Percentiles rank a stretch among this genome's conserved stretches.
Evolutionary conservation across 2,888 invertebrate species (phyloP).

Genomic region (Cerastis leucographa): DNA sequence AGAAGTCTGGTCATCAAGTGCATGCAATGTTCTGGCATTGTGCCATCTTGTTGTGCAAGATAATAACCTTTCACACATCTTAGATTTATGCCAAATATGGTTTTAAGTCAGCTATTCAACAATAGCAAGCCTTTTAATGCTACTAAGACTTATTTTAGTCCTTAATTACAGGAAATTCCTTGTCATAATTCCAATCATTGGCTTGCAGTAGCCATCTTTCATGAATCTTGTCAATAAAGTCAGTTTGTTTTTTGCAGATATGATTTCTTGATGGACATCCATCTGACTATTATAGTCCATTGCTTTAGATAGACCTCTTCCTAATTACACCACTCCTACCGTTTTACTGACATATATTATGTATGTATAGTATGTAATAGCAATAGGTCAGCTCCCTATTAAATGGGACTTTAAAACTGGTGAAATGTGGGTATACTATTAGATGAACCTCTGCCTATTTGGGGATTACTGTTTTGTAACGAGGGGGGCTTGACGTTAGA

Average conservation of each 20-base stretch:
- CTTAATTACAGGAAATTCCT: not conserved
- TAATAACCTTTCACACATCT: slow-evolving; percentile 28
- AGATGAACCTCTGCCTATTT: not conserved
- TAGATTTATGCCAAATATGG: slow-evolving; percentile 28
- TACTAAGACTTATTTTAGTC: not conserved
- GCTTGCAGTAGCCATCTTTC: not conserved
- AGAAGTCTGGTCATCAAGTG: not conserved
- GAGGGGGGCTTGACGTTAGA: no score
- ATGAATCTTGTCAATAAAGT: not conserved
- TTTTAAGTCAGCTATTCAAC: not conserved
- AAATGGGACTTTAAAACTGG: not conserved
- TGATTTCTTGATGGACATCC: not conserved
- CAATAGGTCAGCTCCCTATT: not conserved
- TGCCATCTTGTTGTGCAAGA: slow-evolving; percentile 46
- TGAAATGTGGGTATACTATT: not conserved
- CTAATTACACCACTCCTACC: not conserved
- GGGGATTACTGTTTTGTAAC: no score
- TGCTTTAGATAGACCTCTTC: not conserved
- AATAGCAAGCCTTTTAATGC: not conserved
- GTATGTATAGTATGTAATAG: no score
- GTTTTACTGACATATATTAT: no score
- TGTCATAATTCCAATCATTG: not conserved
- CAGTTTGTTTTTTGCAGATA: not conserved
- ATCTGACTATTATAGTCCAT: not conserved
- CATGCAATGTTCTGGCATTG: slow-evolving; percentile 31